Conservation (phyloP, 2,797 vertebrate species). For the Lepilemur ruficaudatus region DNA sequence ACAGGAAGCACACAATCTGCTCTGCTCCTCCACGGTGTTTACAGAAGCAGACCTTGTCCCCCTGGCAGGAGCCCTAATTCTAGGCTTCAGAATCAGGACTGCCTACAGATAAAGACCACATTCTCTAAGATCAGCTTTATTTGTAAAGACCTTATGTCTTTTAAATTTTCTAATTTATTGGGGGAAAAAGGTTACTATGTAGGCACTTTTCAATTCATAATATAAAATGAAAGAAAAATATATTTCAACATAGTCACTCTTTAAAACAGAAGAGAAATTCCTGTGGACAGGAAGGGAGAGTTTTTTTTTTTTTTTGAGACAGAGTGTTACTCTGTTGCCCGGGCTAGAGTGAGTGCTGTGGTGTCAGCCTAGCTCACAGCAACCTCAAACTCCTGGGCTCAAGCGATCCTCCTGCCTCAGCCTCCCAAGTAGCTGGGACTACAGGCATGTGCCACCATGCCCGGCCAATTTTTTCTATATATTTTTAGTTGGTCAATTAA, state of each 20-base stretch:
- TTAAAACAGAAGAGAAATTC: not conserved
- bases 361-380: no score
- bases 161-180: not conserved
- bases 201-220: not conserved
- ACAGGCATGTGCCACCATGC: no score
- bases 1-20: not conserved
- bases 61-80: not conserved
- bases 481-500: no score
- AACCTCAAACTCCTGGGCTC: no score
- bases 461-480: no score
- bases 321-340: no score
- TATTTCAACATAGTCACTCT: not conserved
- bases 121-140: not conserved
- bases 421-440: no score
- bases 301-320: no score
- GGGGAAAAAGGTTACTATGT: not conserved
- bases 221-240: not conserved
- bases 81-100: no score
- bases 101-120: not conserved
- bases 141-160: not conserved
- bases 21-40: fast-evolving
- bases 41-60: not conserved
- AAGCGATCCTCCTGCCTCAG: no score
- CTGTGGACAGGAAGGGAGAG: not conserved
- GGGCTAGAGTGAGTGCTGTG: no score